Conservation (phyloP, 2,888 invertebrate species). For the Drosophila emarginata region DNA sequence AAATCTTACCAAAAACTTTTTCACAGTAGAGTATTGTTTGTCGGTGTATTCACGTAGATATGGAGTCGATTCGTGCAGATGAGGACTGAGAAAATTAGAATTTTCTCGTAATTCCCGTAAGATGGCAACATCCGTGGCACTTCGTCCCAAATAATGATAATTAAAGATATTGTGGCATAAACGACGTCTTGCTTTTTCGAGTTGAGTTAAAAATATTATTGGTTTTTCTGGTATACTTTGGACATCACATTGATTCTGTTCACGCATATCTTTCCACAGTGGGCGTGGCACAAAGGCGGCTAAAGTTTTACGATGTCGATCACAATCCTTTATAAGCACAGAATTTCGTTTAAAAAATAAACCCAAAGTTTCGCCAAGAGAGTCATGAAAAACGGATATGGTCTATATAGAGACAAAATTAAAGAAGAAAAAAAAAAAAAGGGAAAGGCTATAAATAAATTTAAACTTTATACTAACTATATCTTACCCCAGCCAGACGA, state of each 20-base stretch:
- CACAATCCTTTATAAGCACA: conserved; percentile 18
- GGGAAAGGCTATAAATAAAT: not conserved
- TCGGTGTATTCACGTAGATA: conserved; percentile 47
- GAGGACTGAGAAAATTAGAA: conserved; percentile 52
- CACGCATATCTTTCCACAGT: conserved; percentile 71
- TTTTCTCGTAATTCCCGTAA: conserved; percentile 60
- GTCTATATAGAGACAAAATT: conserved; percentile 18
- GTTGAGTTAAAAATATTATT: conserved; percentile 57
- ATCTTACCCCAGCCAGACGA: conserved; percentile 31
- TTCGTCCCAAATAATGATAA: conserved; percentile 70
- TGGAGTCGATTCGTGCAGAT: conserved; percentile 55
- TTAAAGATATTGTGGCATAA: conserved; percentile 61
- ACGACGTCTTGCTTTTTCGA: conserved; percentile 68
- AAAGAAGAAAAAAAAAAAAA: not conserved
- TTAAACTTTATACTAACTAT: too few relatives aligned
- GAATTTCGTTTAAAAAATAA: conserved; percentile 67
- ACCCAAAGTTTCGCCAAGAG: conserved; percentile 63
- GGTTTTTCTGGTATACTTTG: conserved; percentile 65
- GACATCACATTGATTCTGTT: conserved; percentile 70
- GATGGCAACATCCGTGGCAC: conserved; percentile 68
- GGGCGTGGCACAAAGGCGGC: conserved; percentile 55
- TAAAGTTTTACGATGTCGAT: conserved; percentile 2
- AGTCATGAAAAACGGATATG: conserved; percentile 63
- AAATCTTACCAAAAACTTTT: conserved; percentile 68
- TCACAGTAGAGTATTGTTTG: conserved; percentile 58